These are phyloP conservation scores for Tachycineta bicolor DNA, from an alignment of 2,113 vertebrate genomes.

Conservation along the genomic window DNA sequence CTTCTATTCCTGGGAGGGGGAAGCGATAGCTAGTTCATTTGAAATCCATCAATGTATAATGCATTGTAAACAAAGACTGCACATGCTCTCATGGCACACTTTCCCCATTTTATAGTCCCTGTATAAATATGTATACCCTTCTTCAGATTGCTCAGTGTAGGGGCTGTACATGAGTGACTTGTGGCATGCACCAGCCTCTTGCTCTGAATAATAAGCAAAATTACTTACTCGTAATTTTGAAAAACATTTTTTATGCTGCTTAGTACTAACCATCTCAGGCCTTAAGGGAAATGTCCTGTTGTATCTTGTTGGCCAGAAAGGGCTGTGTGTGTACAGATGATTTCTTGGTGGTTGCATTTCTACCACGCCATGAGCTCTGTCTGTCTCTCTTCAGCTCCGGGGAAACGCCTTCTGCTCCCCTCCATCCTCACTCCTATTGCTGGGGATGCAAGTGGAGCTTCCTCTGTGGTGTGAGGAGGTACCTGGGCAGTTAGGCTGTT, in stretches of 20 bases:
- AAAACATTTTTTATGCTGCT: neutral
- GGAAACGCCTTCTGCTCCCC: neutral
- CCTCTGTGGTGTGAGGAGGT: neutral
- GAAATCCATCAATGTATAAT: constrained; percentile 42
- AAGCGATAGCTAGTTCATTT: constrained; percentile 20
- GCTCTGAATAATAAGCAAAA: constrained; percentile 16
- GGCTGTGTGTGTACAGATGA: neutral
- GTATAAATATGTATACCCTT: neutral
- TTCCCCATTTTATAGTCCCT: neutral
- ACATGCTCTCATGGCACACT: neutral
- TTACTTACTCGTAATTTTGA: constrained; percentile 33
- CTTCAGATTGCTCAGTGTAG: neutral
- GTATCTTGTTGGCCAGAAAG: neutral
- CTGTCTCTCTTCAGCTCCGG: neutral
- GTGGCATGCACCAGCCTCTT: neutral
- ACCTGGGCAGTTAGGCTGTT: neutral
- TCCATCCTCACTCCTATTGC: neutral
- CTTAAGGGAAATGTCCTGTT: neutral
- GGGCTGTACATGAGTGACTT: neutral
- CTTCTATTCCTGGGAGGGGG: constrained; percentile 8
- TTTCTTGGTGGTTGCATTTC: neutral
- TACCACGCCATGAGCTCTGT: neutral
- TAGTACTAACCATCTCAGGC: neutral
- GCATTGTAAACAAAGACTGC: neutral
- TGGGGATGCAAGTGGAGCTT: neutral